Evolutionary conservation across 2,888 invertebrate genomes (phyloP).

Genomic region (Oscheius onirici): DNA sequence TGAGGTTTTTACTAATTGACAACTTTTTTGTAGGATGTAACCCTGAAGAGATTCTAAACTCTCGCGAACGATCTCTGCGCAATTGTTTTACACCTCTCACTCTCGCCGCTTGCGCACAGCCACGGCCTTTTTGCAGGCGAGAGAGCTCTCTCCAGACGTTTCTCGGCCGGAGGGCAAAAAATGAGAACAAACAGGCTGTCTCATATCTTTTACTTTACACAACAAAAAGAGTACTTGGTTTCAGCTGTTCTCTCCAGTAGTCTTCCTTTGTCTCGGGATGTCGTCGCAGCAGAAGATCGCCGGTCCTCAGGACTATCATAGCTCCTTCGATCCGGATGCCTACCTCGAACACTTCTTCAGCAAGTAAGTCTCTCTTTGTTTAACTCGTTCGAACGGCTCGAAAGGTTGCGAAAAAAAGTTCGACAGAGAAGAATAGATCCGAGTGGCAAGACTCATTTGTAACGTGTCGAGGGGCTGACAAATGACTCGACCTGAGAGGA

Average conservation of each 20-base stretch:
- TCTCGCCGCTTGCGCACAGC: slow-evolving; percentile 4
- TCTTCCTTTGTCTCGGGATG: neutral
- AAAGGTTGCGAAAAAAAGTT: too few species aligned
- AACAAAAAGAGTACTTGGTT: too few species aligned
- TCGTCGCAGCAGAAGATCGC: slow-evolving; percentile 13
- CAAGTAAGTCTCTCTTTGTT: slow-evolving; percentile 51
- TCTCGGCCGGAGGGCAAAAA: slow-evolving; percentile 10
- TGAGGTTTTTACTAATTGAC: too few species aligned
- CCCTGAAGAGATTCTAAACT: too few species aligned
- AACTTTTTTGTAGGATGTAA: too few species aligned
- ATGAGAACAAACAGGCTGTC: neutral
- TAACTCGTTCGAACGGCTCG: too few species aligned
- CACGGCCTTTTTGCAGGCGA: slow-evolving; percentile 20
- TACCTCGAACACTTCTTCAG: slow-evolving; percentile 66
- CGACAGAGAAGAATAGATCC: neutral
- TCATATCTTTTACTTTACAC: neutral
- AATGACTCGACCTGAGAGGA: neutral
- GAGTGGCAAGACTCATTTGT: neutral
- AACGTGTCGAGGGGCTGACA: slow-evolving; percentile 1
- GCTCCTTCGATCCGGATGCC: slow-evolving; percentile 63
- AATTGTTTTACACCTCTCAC: slow-evolving; percentile 17
- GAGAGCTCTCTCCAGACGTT: slow-evolving; percentile 6
- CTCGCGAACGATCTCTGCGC: slow-evolving; percentile 12
- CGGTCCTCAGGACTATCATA: slow-evolving; percentile 60
- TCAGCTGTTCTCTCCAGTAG: too few species aligned